Evolutionary conservation across 2,797 vertebrate species (phyloP).

Genomic region (Neosalanx taihuensis): DNA sequence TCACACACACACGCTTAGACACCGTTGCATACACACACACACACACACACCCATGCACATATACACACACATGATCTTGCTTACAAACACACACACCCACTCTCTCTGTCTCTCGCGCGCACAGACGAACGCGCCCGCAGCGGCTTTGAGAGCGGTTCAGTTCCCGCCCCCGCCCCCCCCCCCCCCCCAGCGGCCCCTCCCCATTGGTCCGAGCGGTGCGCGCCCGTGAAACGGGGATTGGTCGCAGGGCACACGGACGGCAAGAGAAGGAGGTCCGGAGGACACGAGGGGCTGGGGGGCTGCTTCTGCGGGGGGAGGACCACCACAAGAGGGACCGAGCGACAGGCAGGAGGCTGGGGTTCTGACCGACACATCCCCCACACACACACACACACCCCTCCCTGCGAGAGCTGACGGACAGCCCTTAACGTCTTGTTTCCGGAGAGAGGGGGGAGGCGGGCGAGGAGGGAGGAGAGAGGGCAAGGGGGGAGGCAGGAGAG

Average conservation of each 20-base stretch:
- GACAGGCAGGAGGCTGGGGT: conserved; percentile 68
- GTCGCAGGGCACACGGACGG: conserved; percentile 62
- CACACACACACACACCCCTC: conserved; percentile 15
- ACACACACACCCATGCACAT: neutral
- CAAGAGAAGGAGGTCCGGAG: conserved; percentile 81
- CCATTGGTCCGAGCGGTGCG: conserved; percentile 72
- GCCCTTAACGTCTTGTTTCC: conserved; percentile 60
- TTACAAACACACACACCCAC: neutral
- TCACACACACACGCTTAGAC: too few relatives aligned
- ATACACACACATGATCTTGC: neutral
- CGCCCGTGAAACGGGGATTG: conserved; percentile 79
- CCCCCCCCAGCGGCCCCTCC: conserved; percentile 40
- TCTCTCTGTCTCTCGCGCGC: too few relatives aligned
- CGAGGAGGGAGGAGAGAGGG: conserved; percentile 31
- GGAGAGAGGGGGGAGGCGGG: conserved; percentile 20
- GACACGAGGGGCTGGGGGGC: conserved; percentile 66
- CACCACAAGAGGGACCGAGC: conserved; percentile 55
- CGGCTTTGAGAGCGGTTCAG: conserved; percentile 81
- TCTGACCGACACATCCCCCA: conserved; percentile 17
- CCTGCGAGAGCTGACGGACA: conserved; percentile 60
- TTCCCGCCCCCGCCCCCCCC: conserved; percentile 75
- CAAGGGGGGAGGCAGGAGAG: conserved; percentile 41
- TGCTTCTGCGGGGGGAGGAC: conserved; percentile 66
- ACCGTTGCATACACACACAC: neutral
- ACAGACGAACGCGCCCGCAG: conserved; percentile 50